A percentile compares a stretch with the other conserved stretches of the same genome.
Conservation (phyloP, 2,888 invertebrate genomes). For the Coleophora deauratella region DNA sequence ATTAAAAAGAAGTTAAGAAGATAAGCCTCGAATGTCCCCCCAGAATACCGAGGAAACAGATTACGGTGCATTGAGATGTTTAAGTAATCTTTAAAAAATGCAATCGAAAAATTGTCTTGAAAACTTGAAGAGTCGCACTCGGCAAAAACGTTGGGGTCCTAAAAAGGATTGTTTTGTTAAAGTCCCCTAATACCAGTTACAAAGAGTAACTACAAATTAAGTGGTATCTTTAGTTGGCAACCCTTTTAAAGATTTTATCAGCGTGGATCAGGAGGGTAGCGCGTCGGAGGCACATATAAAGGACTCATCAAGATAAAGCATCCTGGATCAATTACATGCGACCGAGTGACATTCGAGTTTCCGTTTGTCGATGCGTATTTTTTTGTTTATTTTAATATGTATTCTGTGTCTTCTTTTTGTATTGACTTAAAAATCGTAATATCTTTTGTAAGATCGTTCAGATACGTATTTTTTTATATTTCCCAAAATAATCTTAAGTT, state of each 20-base stretch:
- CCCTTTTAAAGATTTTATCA: conserved; percentile 72
- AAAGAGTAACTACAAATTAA: conserved; percentile 72
- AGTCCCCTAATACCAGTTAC: conserved; percentile 55
- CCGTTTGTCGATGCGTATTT: conserved; percentile 48
- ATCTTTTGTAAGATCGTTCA: too few relatives aligned
- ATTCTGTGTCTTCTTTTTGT: conserved; percentile 20
- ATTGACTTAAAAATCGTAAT: neutral
- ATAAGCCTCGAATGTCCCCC: conserved; percentile 44
- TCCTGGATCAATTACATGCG: conserved; percentile 70
- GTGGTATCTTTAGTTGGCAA: conserved; percentile 71
- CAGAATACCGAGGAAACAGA: conserved; percentile 46
- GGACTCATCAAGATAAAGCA: conserved; percentile 69
- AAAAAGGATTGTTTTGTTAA: conserved; percentile 49
- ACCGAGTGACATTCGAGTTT: conserved; percentile 58
- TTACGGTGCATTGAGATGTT: conserved; percentile 44
- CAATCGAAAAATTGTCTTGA: conserved; percentile 40
- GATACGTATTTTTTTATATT: too few relatives aligned
- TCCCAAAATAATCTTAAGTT: too few relatives aligned
- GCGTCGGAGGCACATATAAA: conserved; percentile 56
- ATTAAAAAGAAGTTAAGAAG: conserved; percentile 42
- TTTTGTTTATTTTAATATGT: conserved; percentile 37
- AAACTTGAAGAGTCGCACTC: conserved; percentile 33
- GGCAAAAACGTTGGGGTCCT: conserved; percentile 33
- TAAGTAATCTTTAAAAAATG: conserved; percentile 50
- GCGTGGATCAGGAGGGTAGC: conserved; percentile 60